These are phyloP conservation scores for Vespertilio murinus DNA, from an alignment of 2,797 vertebrate genomes.

Conservation along the genomic window DNA sequence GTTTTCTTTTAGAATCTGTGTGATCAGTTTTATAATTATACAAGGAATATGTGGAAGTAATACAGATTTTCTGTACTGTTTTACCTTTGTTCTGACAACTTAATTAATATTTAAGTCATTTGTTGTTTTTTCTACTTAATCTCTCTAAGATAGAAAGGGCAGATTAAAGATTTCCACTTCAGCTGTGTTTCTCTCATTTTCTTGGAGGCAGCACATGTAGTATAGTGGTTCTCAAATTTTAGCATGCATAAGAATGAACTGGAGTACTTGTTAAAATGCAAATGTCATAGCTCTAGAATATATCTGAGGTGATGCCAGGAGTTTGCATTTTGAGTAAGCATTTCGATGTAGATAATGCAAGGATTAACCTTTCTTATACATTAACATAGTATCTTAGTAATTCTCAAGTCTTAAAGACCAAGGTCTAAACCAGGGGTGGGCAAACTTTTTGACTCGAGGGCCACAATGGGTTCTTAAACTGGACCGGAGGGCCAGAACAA, in stretches of 20 bases:
- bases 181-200: constrained; percentile 46
- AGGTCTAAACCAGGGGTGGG: constrained; percentile 19
- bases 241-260: constrained; percentile 13
- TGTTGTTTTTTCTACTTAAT: constrained; percentile 19
- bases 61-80: background rate
- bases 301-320: constrained; percentile 12
- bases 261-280: constrained; percentile 46
- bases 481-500: no score
- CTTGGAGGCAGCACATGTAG: background rate
- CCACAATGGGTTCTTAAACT: no score
- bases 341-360: background rate
- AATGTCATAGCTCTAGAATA: constrained; percentile 33
- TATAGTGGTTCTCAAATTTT: constrained; percentile 30
- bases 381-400: background rate
- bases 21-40: constrained; percentile 17
- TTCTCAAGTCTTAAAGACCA: background rate
- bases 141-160: background rate
- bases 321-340: constrained; percentile 5
- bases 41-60: background rate
- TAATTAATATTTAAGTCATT: constrained; percentile 45
- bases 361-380: background rate
- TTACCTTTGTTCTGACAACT: background rate
- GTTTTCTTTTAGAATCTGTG: constrained; percentile 36
- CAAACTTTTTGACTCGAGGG: no score
- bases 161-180: constrained; percentile 46